Conservation (phyloP, 2,113 vertebrate species). For the Dissostichus mawsoni region DNA sequence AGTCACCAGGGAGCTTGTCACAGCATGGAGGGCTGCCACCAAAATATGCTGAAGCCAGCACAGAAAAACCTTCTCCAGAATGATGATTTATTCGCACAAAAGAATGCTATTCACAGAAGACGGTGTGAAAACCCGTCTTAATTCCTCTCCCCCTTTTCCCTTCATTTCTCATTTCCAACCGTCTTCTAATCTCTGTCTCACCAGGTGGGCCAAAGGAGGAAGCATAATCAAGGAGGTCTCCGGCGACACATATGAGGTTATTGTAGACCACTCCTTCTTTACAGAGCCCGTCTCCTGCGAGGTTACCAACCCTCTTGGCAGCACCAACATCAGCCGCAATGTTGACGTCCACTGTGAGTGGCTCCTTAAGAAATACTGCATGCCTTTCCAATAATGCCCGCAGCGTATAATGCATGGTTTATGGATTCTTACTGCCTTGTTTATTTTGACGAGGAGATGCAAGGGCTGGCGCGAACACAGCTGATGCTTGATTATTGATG, state of each 20-base stretch:
- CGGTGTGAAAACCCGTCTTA: slow-evolving; percentile 48
- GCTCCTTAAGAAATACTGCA: background rate
- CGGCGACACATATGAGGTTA: slow-evolving; percentile 92
- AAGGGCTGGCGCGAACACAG: background rate
- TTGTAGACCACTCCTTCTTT: slow-evolving; percentile 96
- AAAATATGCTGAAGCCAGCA: slow-evolving; percentile 81
- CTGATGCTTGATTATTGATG: slow-evolving; percentile 22
- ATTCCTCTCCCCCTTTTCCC: slow-evolving; percentile 26
- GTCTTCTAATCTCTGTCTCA: slow-evolving; percentile 34
- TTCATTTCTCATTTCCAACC: slow-evolving; percentile 24
- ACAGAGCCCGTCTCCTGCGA: slow-evolving; percentile 96
- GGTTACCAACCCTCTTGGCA: slow-evolving; percentile 96
- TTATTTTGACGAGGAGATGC: slow-evolving; percentile 21
- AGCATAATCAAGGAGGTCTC: slow-evolving; percentile 94
- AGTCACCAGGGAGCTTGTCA: slow-evolving; percentile 74
- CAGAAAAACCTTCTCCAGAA: slow-evolving; percentile 62
- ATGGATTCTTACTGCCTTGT: slow-evolving; percentile 16
- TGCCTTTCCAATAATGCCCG: slow-evolving; percentile 7
- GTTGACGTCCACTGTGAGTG: slow-evolving; percentile 98
- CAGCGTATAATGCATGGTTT: slow-evolving; percentile 1
- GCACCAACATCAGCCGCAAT: slow-evolving; percentile 96
- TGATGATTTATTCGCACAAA: slow-evolving; percentile 80
- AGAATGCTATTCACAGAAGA: slow-evolving; percentile 60
- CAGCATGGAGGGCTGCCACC: slow-evolving; percentile 69
- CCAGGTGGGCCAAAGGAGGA: slow-evolving; percentile 97